These are phyloP conservation scores for Tethya wilhelma DNA, from an alignment of 37 sponge, comb jelly and placozoan genomes.

Conservation along the genomic window DNA sequence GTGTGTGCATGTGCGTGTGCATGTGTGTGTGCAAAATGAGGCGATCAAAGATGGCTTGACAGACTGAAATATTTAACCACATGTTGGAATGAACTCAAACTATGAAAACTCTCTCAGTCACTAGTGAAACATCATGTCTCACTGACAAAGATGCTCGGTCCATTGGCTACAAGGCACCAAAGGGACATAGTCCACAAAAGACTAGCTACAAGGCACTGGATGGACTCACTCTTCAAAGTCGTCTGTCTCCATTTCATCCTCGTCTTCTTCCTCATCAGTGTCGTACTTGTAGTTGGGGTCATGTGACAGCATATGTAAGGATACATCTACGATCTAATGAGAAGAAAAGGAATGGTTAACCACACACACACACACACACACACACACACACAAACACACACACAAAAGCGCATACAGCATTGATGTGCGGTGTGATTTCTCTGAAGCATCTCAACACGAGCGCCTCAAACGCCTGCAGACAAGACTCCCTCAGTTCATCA, in stretches of 20 bases:
- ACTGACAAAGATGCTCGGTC: no score
- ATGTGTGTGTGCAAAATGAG: no score
- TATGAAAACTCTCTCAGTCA: no score
- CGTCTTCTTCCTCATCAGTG: constrained; percentile 77
- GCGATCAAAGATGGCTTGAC: no score
- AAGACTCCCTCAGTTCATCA: constrained; percentile 94
- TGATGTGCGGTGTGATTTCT: constrained; percentile 87
- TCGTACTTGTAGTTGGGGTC: constrained; percentile 99
- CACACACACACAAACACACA: not conserved
- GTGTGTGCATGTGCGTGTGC: no score
- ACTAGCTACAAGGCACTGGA: not conserved
- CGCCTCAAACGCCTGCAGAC: constrained; percentile 93
- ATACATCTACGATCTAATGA: constrained; percentile 78
- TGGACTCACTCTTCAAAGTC: constrained; percentile 48
- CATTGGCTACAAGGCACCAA: no score
- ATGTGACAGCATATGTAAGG: constrained; percentile 82
- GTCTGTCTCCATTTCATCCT: constrained; percentile 66
- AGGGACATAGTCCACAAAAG: not conserved
- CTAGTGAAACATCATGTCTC: no score
- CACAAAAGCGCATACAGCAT: not conserved
- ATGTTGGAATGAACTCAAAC: no score
- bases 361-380: not conserved
- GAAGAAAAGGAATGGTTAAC: not conserved
- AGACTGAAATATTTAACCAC: no score
- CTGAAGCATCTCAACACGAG: constrained; percentile 86